phyloP scores from a whole-genome alignment of 2,888 invertebrate species.

The Pterostichus niger region DNA sequence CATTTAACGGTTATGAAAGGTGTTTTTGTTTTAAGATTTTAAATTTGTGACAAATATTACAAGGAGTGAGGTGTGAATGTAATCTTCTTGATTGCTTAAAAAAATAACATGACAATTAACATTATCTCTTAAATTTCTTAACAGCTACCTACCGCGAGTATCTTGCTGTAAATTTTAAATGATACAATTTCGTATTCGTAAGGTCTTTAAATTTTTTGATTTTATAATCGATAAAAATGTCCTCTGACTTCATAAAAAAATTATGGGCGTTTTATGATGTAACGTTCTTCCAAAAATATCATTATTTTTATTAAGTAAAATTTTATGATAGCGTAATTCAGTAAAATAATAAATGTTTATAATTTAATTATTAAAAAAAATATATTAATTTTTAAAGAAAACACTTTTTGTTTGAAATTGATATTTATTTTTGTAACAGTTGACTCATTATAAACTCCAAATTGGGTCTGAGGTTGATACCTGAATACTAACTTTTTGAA shows the following conservation, averaged over 20 bases:
- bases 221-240: not conserved
- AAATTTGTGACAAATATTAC: conserved; percentile 22
- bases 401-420: too few relatives aligned
- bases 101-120: not conserved
- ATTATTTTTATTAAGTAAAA: not conserved
- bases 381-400: not conserved
- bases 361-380: not conserved
- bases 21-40: conserved; percentile 33
- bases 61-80: not conserved
- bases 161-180: too few relatives aligned
- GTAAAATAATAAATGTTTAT: not conserved
- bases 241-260: conserved; percentile 3
- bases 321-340: not conserved
- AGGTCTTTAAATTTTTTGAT: conserved; percentile 14
- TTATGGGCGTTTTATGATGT: conserved; percentile 3
- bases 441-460: too few relatives aligned
- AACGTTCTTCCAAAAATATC: not conserved
- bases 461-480: too few relatives aligned
- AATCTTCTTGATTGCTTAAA: conserved; percentile 22
- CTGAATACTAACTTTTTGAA: too few relatives aligned
- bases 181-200: not conserved
- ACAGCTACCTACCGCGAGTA: too few relatives aligned
- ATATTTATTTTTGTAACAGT: too few relatives aligned
- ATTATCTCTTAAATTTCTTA: too few relatives aligned
- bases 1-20: conserved; percentile 35